phyloP scores from a whole-genome alignment of 2,888 invertebrate species.

The Scaptomyza caliginosa region DNA sequence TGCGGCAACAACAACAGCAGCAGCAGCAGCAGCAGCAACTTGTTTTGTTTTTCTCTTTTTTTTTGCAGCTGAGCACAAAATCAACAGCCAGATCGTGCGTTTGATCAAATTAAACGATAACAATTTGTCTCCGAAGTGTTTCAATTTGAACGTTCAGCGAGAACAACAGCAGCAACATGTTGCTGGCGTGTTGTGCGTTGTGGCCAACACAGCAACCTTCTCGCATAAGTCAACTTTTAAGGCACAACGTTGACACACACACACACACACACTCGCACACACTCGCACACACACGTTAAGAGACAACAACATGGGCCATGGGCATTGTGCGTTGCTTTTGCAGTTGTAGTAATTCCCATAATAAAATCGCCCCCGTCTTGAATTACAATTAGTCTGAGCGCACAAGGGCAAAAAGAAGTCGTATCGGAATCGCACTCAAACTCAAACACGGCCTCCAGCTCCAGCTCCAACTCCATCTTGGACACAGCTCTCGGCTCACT shows the following conservation, averaged over 20 bases:
- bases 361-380: slow-evolving; percentile 83
- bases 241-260: slow-evolving; percentile 47
- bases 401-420: slow-evolving; percentile 58
- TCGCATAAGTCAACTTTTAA: slow-evolving; percentile 76
- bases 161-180: slow-evolving; percentile 57
- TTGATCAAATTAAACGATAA: slow-evolving; percentile 84
- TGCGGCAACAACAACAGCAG: slow-evolving; percentile 40
- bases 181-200: slow-evolving; percentile 51
- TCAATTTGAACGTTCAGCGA: slow-evolving; percentile 79
- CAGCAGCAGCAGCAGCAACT: slow-evolving; percentile 44
- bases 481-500: slow-evolving; percentile 20
- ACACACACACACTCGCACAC: slow-evolving; percentile 23
- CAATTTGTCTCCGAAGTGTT: slow-evolving; percentile 84
- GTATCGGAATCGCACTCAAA: slow-evolving; percentile 29
- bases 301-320: slow-evolving; percentile 15
- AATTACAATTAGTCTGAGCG: slow-evolving; percentile 81
- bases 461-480: slow-evolving; percentile 2
- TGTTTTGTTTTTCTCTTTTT: not conserved
- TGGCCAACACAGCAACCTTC: slow-evolving; percentile 41
- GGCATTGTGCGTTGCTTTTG: slow-evolving; percentile 39
- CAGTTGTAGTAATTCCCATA: slow-evolving; percentile 82
- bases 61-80: slow-evolving; percentile 50
- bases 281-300: slow-evolving; percentile 8
- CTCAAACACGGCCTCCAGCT: slow-evolving; percentile 3
- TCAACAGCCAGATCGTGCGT: slow-evolving; percentile 81